These are phyloP conservation scores for Perdita meconis DNA, from an alignment of 2,888 invertebrate genomes.

Conservation along the genomic window DNA sequence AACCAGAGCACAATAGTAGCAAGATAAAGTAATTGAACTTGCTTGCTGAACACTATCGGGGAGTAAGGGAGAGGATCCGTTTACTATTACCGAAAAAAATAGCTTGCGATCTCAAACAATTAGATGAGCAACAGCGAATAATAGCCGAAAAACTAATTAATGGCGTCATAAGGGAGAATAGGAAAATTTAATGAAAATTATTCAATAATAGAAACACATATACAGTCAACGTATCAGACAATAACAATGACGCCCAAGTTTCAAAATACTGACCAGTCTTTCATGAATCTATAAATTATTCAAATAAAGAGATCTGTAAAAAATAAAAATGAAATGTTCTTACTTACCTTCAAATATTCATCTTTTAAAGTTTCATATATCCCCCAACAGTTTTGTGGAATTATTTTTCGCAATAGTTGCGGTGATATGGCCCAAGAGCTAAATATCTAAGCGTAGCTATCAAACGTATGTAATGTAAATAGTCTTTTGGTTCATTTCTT, in stretches of 20 bases:
- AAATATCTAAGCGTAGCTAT: not conserved
- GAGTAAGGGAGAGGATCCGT: not conserved
- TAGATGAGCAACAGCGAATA: constrained; percentile 6
- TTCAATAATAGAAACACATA: not conserved
- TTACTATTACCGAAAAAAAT: not conserved
- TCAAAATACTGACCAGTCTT: not conserved
- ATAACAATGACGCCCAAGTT: not conserved
- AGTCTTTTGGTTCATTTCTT: not conserved
- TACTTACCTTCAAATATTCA: no score
- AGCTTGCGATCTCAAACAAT: constrained; percentile 3
- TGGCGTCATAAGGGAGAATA: not conserved
- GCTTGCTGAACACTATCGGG: not conserved
- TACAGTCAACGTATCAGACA: not conserved
- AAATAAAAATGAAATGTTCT: no score
- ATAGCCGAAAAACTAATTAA: constrained; percentile 2
- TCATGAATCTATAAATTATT: not conserved
- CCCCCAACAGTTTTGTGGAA: not conserved
- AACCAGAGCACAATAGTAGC: not conserved
- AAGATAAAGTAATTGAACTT: no score
- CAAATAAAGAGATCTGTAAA: not conserved
- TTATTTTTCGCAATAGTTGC: not conserved
- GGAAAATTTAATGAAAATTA: not conserved
- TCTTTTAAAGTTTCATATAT: no score
- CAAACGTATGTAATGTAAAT: not conserved
- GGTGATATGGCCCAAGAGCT: not conserved